Evolutionary conservation across 2,888 invertebrate genomes (phyloP), one percentile per base, ranked within the genome.

Genomic region (Zaprionus obscuricornis): DNA sequence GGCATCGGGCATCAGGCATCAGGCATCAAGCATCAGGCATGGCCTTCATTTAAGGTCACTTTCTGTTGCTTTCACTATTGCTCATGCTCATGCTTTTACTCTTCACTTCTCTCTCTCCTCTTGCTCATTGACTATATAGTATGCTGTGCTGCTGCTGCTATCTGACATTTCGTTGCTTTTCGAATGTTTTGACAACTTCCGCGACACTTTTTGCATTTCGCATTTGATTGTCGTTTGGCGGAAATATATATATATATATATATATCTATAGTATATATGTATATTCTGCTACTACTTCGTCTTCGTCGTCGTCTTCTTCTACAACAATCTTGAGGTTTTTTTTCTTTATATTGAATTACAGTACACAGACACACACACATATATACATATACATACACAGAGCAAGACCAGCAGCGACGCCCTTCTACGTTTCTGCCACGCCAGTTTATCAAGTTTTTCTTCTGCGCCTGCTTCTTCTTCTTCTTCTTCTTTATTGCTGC

Each of bases 141-240:
- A 3, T 13, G 20, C 33, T 27, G 45, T 54, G 24, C 34, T 31
- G 67, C 27, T 34, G 14, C 31, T 51, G 60, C 62, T 67, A 55
- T 68, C 73, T 68, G 60, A 39, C 66, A 55, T 66, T 71, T 55
- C 20, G 68, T 45, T 59, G 22, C 27, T 67, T 57, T 73, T 59
- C 55, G 68, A 67, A 68, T 83, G 83, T 83, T 78, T 78, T 85
- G 78, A 85, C 85, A 78, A 78, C 78, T 78, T 78, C 78, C 85
- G 79, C 65, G 83, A 83, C 85, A 82, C 60, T 71, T 68, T 82
- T 82, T 74, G 64, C 83, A 78, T 78, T 64, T 73, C 40, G 63
- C 74, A n/a, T n/a, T 66, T 69, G 84, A 72, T 79, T 77, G 77
- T 83, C 69, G 74, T 58, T 58, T n/a, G 58, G 29, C 85, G 79